Evolutionary conservation across 2,113 vertebrate genomes (phyloP).

Genomic region (Crotalus helleri): DNA sequence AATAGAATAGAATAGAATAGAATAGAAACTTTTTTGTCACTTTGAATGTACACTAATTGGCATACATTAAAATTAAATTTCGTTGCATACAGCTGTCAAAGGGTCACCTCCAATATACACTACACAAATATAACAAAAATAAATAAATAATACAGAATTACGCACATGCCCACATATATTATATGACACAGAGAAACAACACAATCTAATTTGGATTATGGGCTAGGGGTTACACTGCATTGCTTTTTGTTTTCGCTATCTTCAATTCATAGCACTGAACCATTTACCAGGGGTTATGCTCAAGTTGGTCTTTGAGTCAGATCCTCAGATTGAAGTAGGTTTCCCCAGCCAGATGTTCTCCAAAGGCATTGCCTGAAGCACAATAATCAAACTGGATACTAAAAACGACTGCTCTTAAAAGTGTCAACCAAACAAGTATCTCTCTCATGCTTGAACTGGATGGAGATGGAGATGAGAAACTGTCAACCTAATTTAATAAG

Average conservation of each 20-base stretch:
- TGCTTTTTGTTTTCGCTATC: neutral
- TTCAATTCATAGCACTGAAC: neutral
- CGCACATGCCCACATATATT: no score
- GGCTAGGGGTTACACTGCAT: neutral
- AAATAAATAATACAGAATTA: no score
- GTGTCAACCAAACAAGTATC: constrained; percentile 18
- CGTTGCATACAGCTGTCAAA: no score
- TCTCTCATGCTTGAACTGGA: constrained; percentile 22
- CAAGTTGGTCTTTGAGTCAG: neutral
- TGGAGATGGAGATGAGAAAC: neutral
- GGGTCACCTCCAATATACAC: no score
- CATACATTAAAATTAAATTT: no score
- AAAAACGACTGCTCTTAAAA: neutral
- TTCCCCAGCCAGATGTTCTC: neutral
- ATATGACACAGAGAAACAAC: no score
- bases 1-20: no score
- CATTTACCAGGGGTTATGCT: neutral
- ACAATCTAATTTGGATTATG: no score
- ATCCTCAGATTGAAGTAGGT: neutral
- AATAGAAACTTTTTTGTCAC: no score
- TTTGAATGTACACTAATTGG: no score
- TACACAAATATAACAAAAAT: no score
- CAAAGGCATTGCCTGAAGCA: neutral
- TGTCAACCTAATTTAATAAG: constrained; percentile 34
- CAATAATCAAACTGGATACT: neutral